Evolutionary conservation across 35 echinoderm and acorn worm genomes (phyloP), one percentile per base, ranked within the genome.

Genomic region (Lytechinus pictus): DNA sequence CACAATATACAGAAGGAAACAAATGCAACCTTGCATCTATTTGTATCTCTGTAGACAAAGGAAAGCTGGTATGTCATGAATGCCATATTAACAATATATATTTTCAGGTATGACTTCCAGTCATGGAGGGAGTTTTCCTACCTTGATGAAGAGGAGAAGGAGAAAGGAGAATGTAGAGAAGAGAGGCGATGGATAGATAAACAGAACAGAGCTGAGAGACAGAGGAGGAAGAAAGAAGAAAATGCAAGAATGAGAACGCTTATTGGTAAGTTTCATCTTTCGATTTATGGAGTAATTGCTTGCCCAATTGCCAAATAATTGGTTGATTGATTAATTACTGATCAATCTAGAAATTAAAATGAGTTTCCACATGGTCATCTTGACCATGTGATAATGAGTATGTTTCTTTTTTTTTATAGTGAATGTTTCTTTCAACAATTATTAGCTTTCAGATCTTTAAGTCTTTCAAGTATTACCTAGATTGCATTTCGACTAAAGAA

Each of bases 101-200:
- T n/a, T 95, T 56, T 52, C 91, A 99, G 98, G 98, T 99, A 99
- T 53, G 96, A 98, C 54, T 99, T 98, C 97, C 93, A 99, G 55
- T 99, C 98, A 8, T 99, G 98, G 98, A 89, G 98, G 54, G 98
- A 99, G 92, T 99, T 95, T 87, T 99, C 98, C 6, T 99, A 99
- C 89, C 72, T 98, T 10, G 98, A 99, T 92, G 98, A 99, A 28
- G 98, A 99, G 54, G 98, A 99, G 93, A 99, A 99, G 86, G 98
- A 99, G 88, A 99, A 99, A 79, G 98, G 98, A 11, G 96, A 98
- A 92, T 97, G 96, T 53, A 90, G 98, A 95, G 98, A 99, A 52
- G 98, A 98, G 94, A 99, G 98, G 66, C 95, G 96, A 53, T 99
- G 98, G 98, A 99, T 99, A 87, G 98, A 99, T 44, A 99, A 96